Evolutionary conservation across 1,140 invertebrate species (phyloP), one percentile per base, ranked within the genome.

Genomic region (Trypoxylus dichotomus): DNA sequence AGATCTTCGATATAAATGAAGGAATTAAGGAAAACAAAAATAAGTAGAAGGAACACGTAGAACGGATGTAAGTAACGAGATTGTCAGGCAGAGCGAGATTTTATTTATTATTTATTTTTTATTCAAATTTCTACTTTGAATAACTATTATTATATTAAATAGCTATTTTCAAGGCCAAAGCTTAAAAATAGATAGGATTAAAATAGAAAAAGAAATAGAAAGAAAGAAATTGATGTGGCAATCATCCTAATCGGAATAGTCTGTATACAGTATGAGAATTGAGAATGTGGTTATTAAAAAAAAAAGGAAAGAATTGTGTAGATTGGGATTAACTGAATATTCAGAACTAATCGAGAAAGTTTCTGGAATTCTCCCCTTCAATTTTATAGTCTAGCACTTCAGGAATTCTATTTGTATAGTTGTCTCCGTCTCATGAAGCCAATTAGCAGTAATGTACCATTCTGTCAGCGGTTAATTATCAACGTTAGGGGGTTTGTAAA

Each of bases 401-500:
- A 13, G 27, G 43, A 74, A 47, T 75, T 75, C 74, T 42, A 75
- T 42, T 42, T 75, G 74, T 54, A 54, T 75, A 75, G 74, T 79
- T 77, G 58, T 74, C 74, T 79, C 74, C 72, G 58, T 75, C 76
- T 74, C 73, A 68, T 75, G 72, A 75, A 76, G 74, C 71, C 78
- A 79, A 79, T 79, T 79, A 79, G 76, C 78, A 79, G 78, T 76
- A 79, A 74, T 79, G 78, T 76, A 76, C 75, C 71, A 76, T 79
- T 77, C 78, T 79, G 78, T 79, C 78, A 79, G 78, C 78, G 72
- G 75, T 79, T 79, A 79, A 79, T 79, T 79, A 79, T 75, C 75
- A 76, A 60, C 74, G 32, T 19, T 32, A 37, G 71, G 37, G 21
- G 71, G 25, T 73, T 6, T 37, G 29, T 47, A n/a, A 25, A 37